These are phyloP conservation scores for Cherax quadricarinatus DNA, from an alignment of 1,140 invertebrate species.

Conservation along the genomic window DNA sequence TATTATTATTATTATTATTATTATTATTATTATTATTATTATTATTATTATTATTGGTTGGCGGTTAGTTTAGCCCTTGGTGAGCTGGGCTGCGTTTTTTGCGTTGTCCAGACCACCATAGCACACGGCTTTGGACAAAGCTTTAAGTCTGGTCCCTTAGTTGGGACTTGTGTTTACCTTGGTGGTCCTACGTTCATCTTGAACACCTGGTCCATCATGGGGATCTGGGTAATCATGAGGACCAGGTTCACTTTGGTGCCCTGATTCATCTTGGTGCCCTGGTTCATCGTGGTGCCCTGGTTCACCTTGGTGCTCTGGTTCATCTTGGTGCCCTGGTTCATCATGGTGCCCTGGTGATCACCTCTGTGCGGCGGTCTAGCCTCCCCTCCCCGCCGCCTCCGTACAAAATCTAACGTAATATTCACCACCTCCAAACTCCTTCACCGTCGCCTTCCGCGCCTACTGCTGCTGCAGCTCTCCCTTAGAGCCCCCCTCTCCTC, in stretches of 20 bases:
- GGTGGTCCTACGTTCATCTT: no score
- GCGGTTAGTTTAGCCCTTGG: not conserved
- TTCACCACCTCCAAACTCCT: not conserved
- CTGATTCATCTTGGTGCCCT: no score
- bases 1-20: constrained; percentile 42
- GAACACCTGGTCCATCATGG: no score
- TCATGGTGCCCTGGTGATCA: not conserved
- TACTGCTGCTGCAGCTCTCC: not conserved
- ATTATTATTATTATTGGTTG: constrained; percentile 15
- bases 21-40: constrained; percentile 34
- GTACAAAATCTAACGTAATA: not conserved
- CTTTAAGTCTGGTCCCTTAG: not conserved
- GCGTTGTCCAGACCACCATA: no score
- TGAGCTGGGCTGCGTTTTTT: no score
- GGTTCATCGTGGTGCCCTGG: no score
- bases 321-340: not conserved
- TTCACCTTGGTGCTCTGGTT: no score
- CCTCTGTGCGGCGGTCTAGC: not conserved
- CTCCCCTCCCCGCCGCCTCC: constrained; percentile 12
- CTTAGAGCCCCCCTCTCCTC: not conserved
- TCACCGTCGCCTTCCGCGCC: not conserved
- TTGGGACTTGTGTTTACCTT: not conserved
- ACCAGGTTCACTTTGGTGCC: no score
- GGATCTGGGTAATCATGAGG: no score
- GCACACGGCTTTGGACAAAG: constrained; percentile 12